These are phyloP conservation scores for Nothura maculosa DNA, from an alignment of 2,797 vertebrate species.

Conservation along the genomic window DNA sequence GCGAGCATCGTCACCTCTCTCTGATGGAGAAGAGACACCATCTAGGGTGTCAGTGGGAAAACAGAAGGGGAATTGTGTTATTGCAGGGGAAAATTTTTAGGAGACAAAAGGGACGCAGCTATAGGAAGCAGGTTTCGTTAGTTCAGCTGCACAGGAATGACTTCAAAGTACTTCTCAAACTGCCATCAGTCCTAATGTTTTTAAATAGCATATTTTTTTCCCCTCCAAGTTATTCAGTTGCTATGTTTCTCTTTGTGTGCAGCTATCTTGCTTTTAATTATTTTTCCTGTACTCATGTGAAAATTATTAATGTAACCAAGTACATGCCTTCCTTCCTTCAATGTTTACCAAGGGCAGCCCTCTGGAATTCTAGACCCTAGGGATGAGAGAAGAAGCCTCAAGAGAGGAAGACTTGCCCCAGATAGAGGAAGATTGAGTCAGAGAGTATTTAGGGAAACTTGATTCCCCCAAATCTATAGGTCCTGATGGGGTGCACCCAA, in stretches of 20 bases:
- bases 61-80: not conserved
- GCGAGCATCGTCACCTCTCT: accelerated
- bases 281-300: not conserved
- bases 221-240: not conserved
- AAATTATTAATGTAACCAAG: not conserved
- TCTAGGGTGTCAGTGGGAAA: not conserved
- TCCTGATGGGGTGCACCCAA: too few species aligned
- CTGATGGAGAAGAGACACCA: not conserved
- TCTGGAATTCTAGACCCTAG: too few species aligned
- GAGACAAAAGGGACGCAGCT: not conserved
- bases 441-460: too few species aligned
- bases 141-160: not conserved
- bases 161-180: not conserved
- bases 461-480: too few species aligned
- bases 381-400: too few species aligned
- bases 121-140: not conserved
- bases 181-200: not conserved
- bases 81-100: not conserved
- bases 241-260: not conserved
- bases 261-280: slow-evolving; percentile 1
- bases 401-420: too few species aligned
- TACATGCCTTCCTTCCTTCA: not conserved
- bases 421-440: too few species aligned
- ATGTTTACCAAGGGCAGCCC: too few species aligned
- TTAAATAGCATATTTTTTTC: not conserved